Evolutionary conservation across 2,888 invertebrate genomes (phyloP).

Genomic region (Ennomos erosarius): DNA sequence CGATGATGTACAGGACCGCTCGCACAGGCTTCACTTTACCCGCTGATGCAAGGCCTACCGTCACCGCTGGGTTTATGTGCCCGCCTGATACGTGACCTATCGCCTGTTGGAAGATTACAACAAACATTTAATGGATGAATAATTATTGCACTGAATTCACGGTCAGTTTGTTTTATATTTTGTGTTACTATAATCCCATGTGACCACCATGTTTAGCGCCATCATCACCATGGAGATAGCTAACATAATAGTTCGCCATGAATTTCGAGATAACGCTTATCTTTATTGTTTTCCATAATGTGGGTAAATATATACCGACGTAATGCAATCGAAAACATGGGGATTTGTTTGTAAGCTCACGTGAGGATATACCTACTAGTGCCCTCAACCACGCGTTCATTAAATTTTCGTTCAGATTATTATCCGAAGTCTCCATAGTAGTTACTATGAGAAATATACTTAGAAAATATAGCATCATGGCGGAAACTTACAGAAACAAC

Average conservation of each 20-base stretch:
- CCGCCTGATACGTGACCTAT: conserved; percentile 96
- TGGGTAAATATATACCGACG: conserved; percentile 36
- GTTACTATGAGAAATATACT: no score
- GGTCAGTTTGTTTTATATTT: no score
- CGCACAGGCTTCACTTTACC: conserved; percentile 92
- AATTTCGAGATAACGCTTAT: conserved; percentile 42
- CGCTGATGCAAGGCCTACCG: conserved; percentile 90
- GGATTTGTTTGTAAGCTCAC: conserved; percentile 22
- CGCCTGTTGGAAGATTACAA: conserved; percentile 77
- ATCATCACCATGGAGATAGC: conserved; percentile 34
- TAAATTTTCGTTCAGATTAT: conserved; percentile 16
- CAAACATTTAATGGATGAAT: no score
- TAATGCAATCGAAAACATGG: conserved; percentile 27
- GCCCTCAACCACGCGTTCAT: conserved; percentile 1
- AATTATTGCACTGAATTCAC: no score
- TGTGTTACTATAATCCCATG: no score
- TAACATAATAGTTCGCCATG: conserved; percentile 26
- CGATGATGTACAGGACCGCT: conserved; percentile 91
- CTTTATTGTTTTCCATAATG: conserved; percentile 42
- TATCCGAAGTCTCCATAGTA: conserved; percentile 13
- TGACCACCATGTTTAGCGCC: conserved; percentile 33
- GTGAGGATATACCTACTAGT: conserved; percentile 1
- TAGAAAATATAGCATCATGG: no score
- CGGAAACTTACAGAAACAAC: conserved; percentile 89
- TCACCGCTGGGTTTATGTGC: conserved; percentile 97